phyloP scores from a whole-genome alignment of 2,113 vertebrate genomes.

The Hepsetus odoe region DNA sequence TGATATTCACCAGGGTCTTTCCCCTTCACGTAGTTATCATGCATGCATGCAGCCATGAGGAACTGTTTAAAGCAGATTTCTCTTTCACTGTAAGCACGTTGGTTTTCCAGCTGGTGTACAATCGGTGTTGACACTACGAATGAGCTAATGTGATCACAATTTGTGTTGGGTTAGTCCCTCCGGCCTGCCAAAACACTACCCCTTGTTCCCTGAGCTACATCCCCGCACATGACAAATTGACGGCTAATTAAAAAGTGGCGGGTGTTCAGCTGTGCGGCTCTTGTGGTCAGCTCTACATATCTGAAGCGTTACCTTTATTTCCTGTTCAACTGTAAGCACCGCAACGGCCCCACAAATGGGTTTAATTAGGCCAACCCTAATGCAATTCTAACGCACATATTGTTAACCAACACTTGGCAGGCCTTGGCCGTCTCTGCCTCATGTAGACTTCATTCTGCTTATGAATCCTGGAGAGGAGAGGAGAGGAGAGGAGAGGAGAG shows the following conservation, averaged over 20 bases:
- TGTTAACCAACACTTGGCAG: slow-evolving; percentile 45
- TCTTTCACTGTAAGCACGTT: too few species aligned
- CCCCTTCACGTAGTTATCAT: slow-evolving; percentile 21
- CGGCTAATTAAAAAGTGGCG: slow-evolving; percentile 36
- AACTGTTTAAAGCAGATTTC: too few species aligned
- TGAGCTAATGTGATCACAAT: slow-evolving; percentile 37
- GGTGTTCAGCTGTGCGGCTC: slow-evolving; percentile 15
- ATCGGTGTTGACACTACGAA: slow-evolving; percentile 17
- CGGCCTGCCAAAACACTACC: slow-evolving; percentile 2
- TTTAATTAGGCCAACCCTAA: slow-evolving; percentile 43
- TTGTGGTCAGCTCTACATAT: slow-evolving; percentile 26
- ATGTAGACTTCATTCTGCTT: slow-evolving; percentile 21
- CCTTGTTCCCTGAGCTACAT: slow-evolving; percentile 8
- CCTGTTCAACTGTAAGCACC: slow-evolving; percentile 25
- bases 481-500: slow-evolving; percentile 4
- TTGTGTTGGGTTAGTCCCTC: slow-evolving; percentile 4
- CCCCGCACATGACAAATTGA: slow-evolving; percentile 42
- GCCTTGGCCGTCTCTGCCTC: slow-evolving; percentile 23
- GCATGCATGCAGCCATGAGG: not conserved
- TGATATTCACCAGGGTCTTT: not conserved
- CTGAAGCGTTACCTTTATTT: slow-evolving; percentile 43
- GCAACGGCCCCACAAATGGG: slow-evolving; percentile 33
- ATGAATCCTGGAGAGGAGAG: slow-evolving; percentile 32
- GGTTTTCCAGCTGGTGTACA: slow-evolving; percentile 1
- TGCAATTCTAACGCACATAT: slow-evolving; percentile 36